phyloP scores from a whole-genome alignment of 1,140 invertebrate genomes.

The Drosophila rhopaloa region DNA sequence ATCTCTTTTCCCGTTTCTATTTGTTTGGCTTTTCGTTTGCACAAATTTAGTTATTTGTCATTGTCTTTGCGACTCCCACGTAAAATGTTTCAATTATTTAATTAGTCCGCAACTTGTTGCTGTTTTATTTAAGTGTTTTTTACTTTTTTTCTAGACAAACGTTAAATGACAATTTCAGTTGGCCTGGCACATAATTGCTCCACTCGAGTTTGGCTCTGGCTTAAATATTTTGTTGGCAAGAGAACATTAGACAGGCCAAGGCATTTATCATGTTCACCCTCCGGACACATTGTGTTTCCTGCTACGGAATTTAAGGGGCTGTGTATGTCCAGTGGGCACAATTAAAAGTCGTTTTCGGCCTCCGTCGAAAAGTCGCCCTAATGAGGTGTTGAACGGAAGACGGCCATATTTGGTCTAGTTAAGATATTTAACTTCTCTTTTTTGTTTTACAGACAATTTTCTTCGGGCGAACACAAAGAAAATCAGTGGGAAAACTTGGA shows the following conservation, averaged over 20 bases:
- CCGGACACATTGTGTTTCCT: slow-evolving; percentile 31
- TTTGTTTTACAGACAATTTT: slow-evolving; percentile 28
- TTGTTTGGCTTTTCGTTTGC: slow-evolving; percentile 14
- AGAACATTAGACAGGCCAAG: slow-evolving; percentile 40
- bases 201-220: slow-evolving; percentile 13
- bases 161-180: slow-evolving; percentile 63
- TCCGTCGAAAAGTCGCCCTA: slow-evolving; percentile 51
- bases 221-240: slow-evolving; percentile 16
- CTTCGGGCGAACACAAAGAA: slow-evolving; percentile 12
- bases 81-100: slow-evolving; percentile 57
- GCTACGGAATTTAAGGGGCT: slow-evolving; percentile 1
- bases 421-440: slow-evolving; percentile 45
- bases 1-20: not conserved
- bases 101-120: slow-evolving; percentile 49
- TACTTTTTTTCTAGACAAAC: slow-evolving; percentile 48
- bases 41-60: slow-evolving; percentile 46
- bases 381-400: slow-evolving; percentile 76
- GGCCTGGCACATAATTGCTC: slow-evolving; percentile 50
- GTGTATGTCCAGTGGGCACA: slow-evolving; percentile 65
- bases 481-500: slow-evolving; percentile 21
- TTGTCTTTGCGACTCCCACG: slow-evolving; percentile 46
- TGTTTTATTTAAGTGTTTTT: slow-evolving; percentile 22
- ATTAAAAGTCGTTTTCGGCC: slow-evolving; percentile 73
- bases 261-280: slow-evolving; percentile 67
- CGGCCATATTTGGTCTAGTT: slow-evolving; percentile 50